These are phyloP conservation scores for Ostrea denselamellosa DNA, from an alignment of 1,140 invertebrate genomes.

Conservation along the genomic window DNA sequence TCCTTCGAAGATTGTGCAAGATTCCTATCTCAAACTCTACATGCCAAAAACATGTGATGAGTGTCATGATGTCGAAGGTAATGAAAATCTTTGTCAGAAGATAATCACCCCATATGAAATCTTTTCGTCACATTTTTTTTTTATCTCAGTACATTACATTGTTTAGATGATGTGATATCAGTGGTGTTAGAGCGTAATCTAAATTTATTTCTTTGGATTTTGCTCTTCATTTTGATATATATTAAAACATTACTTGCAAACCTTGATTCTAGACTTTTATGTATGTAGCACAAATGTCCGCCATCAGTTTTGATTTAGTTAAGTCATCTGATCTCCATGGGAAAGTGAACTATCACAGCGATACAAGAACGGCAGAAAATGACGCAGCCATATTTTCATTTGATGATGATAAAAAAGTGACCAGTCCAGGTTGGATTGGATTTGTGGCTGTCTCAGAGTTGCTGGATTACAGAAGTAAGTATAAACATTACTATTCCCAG, in stretches of 20 bases:
- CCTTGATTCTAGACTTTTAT: not conserved
- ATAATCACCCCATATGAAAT: no score
- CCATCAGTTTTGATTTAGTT: not conserved
- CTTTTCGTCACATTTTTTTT: no score
- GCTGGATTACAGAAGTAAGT: not conserved
- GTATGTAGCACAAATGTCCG: not conserved
- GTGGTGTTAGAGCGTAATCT: no score
- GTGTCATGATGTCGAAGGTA: slow-evolving; percentile 2
- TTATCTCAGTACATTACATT: no score
- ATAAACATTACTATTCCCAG: not conserved
- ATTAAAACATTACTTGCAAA: not conserved
- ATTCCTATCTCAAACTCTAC: slow-evolving; percentile 7
- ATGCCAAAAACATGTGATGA: not conserved
- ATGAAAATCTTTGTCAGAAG: not conserved
- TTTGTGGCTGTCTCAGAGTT: not conserved
- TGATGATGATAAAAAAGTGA: not conserved
- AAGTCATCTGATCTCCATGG: not conserved
- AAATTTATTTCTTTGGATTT: not conserved
- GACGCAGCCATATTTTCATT: not conserved
- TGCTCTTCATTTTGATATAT: not conserved
- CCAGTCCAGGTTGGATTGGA: not conserved
- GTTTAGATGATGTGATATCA: no score
- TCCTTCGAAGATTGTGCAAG: not conserved
- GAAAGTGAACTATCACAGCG: not conserved
- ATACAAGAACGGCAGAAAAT: not conserved